Evolutionary conservation across 2,888 invertebrate species (phyloP), one percentile per base, ranked within the genome.

Genomic region (Drosophila falleni): DNA sequence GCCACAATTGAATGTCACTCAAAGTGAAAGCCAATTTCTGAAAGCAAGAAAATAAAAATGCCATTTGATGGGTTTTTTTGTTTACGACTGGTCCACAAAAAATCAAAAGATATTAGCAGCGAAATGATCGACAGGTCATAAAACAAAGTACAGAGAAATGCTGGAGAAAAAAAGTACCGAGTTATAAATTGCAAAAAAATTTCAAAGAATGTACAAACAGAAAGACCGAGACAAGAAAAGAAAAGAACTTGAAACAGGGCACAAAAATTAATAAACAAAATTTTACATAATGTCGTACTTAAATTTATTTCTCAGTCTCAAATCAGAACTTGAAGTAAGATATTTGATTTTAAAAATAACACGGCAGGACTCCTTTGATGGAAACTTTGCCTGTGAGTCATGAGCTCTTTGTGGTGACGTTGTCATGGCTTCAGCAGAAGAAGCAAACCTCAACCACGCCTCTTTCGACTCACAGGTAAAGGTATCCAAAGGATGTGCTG

Each of bases 291-390:
- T 59, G 29, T 51, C 41, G 56, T 63, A 74, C 81, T 84, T 81
- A 70, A 84, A 74, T 74, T 84, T 39, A 68, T 50, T 59, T 29
- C 35, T 23, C 13, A 2, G 9, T 13, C 42, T 33, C 13, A 29
- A n/a, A 11, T 54, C 31, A 23, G 62, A 71, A 65, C 50, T 47
- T 55, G 51, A 44, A 51, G 61, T 39, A 61, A 71, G 51, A 70
- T 78, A 76, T 76, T 76, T 76, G 76, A 74, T 74, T 76, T 78
- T 61, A 74, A 74, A 76, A 78, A 79, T 78, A 69, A 33, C 74
- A 59, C 51, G 41, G 13, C 64, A 55, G 75, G 37, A 70, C 16
- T 51, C 46, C 66, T 70, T 75, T 71, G 71, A 66, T 42, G 19
- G 19, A 65, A 76, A 68, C 33, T 68, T 53, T 50, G 16, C 37